Evolutionary conservation across 2,888 invertebrate species (phyloP).

Genomic region (Apamea crenata): DNA sequence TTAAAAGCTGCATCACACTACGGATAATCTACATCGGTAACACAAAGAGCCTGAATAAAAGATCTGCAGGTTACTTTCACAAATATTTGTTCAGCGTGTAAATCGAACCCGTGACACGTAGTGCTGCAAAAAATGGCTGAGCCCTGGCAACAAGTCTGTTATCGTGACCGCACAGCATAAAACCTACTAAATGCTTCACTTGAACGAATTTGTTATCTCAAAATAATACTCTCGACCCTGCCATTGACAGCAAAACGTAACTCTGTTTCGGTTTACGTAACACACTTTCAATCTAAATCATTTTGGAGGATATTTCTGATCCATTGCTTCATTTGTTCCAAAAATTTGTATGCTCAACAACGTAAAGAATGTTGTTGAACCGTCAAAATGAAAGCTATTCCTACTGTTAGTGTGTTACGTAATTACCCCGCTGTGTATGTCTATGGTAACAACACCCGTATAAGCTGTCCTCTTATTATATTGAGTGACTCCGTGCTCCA

Average conservation of each 20-base stretch:
- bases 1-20: neutral
- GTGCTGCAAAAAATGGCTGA: neutral
- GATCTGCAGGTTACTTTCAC: neutral
- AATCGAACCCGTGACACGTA: neutral
- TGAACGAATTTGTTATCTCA: constrained; percentile 12
- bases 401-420: no score
- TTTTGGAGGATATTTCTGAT: no score
- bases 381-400: no score
- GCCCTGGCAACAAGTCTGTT: neutral
- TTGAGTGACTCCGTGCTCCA: no score
- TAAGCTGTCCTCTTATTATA: no score
- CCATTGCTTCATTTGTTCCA: no score
- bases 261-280: no score
- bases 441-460: no score
- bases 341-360: no score
- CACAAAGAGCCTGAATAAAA: neutral
- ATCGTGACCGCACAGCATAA: neutral
- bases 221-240: neutral
- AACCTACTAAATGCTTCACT: neutral
- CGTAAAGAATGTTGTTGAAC: no score
- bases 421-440: no score
- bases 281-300: no score
- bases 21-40: neutral
- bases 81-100: neutral
- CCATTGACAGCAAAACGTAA: neutral